Conservation (phyloP, 2,888 invertebrate genomes). For the Sarcophaga carnaria region DNA sequence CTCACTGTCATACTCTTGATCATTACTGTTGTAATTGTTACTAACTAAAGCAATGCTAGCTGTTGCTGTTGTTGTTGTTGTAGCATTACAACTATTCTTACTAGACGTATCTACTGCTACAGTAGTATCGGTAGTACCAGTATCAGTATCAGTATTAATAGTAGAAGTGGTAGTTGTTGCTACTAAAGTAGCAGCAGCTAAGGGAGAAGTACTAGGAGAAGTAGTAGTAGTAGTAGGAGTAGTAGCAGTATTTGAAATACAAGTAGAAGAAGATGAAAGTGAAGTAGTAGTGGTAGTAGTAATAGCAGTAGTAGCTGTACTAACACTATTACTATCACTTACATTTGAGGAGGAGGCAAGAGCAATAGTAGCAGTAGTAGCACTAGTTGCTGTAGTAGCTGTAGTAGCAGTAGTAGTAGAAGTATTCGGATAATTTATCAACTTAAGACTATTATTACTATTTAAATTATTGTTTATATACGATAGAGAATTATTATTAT, state of each 20-base stretch:
- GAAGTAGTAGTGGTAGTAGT: slow-evolving; percentile 37
- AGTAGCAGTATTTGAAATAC: slow-evolving; percentile 10
- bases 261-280: slow-evolving; percentile 25
- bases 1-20: slow-evolving; percentile 67
- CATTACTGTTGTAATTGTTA: slow-evolving; percentile 63
- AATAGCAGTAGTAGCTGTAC: slow-evolving; percentile 53
- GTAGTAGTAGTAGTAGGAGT: slow-evolving; percentile 41
- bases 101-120: slow-evolving; percentile 59
- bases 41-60: slow-evolving; percentile 9
- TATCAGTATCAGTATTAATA: slow-evolving; percentile 21
- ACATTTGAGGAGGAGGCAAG: slow-evolving; percentile 23
- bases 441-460: slow-evolving; percentile 71
- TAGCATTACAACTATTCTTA: slow-evolving; percentile 57
- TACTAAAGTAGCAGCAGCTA: slow-evolving; percentile 7
- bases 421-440: slow-evolving; percentile 60
- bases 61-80: slow-evolving; percentile 25
- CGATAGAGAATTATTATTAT: slow-evolving; percentile 73
- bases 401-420: slow-evolving; percentile 49
- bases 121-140: neutral
- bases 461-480: slow-evolving; percentile 74
- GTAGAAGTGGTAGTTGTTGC: slow-evolving; percentile 39
- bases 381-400: slow-evolving; percentile 46
- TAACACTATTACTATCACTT: slow-evolving; percentile 16
- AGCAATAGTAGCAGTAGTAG: slow-evolving; percentile 25
- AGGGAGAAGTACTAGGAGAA: neutral